A percentile compares a stretch with the other conserved stretches of the same genome.
phyloP scores from a whole-genome alignment of 2,797 vertebrate species.

The Galagoides demidoff region DNA sequence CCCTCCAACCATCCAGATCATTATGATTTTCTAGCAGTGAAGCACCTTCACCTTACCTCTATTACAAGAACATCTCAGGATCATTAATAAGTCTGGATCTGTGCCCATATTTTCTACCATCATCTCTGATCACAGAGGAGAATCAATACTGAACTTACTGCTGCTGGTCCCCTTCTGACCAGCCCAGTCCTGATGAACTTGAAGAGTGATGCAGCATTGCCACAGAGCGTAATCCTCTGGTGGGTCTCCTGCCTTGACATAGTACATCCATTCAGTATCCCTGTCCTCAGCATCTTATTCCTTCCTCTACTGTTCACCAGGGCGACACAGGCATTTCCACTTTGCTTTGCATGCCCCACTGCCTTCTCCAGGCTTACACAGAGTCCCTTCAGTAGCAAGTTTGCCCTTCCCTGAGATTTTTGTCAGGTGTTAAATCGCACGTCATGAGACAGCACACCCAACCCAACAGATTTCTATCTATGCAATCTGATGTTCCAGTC shows the following conservation, averaged over 20 bases:
- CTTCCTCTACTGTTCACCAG: neutral
- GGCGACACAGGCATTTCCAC: neutral
- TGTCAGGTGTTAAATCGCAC: neutral
- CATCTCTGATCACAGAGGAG: neutral
- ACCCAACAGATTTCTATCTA: neutral
- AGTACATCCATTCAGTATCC: neutral
- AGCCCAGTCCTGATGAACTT: neutral
- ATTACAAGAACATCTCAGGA: neutral
- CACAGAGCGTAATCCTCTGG: neutral
- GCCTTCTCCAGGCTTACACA: neutral
- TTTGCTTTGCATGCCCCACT: neutral
- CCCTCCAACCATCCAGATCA: neutral
- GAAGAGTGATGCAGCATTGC: neutral
- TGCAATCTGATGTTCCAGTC: neutral
- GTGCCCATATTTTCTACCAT: neutral
- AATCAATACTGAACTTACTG: neutral
- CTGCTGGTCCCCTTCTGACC: neutral
- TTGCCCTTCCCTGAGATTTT: neutral
- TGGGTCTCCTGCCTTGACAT: neutral
- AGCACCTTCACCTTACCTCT: neutral
- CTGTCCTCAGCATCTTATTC: neutral
- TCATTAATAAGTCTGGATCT: neutral
- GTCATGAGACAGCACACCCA: neutral
- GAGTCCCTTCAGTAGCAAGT: neutral
- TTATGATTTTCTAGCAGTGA: neutral